Evolutionary conservation across 2,888 invertebrate species (phyloP).

Genomic region (Papilio gigon): DNA sequence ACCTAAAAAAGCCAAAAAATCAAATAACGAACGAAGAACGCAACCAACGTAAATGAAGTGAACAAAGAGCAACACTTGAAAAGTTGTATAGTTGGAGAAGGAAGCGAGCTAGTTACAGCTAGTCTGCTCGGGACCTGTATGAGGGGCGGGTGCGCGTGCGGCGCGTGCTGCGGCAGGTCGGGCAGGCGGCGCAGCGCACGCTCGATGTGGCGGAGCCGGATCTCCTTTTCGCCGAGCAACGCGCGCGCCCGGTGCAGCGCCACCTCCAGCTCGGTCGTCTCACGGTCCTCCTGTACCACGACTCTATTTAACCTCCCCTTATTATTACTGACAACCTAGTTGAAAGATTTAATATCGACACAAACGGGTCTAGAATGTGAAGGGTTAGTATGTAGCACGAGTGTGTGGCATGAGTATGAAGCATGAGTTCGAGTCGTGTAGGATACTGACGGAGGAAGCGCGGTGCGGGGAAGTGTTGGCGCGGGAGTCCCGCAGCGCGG

Average conservation of each 20-base stretch:
- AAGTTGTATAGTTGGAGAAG: too few relatives aligned
- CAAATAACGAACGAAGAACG: background rate
- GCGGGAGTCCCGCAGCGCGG: constrained; percentile 85
- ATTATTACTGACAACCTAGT: background rate
- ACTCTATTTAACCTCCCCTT: background rate
- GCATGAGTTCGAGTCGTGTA: background rate
- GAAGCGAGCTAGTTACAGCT: background rate
- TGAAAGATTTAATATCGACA: too few relatives aligned
- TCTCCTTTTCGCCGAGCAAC: constrained; percentile 91
- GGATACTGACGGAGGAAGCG: constrained; percentile 54
- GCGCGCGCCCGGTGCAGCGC: constrained; percentile 91
- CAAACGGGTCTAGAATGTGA: too few relatives aligned
- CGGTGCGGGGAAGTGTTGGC: constrained; percentile 73
- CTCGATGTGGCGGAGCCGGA: constrained; percentile 89
- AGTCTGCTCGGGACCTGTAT: constrained; percentile 64
- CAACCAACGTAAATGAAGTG: background rate
- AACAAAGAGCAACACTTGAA: background rate
- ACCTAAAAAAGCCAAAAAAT: background rate
- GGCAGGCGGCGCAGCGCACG: constrained; percentile 87
- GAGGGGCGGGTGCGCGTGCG: constrained; percentile 42
- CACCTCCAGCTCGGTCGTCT: constrained; percentile 91
- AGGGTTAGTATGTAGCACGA: background rate
- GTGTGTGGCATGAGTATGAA: background rate
- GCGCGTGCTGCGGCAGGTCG: constrained; percentile 46
- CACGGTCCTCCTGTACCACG: constrained; percentile 87